These are phyloP conservation scores for Hypsibius dujardini DNA, from an alignment of 1,140 invertebrate species.

Conservation along the genomic window DNA sequence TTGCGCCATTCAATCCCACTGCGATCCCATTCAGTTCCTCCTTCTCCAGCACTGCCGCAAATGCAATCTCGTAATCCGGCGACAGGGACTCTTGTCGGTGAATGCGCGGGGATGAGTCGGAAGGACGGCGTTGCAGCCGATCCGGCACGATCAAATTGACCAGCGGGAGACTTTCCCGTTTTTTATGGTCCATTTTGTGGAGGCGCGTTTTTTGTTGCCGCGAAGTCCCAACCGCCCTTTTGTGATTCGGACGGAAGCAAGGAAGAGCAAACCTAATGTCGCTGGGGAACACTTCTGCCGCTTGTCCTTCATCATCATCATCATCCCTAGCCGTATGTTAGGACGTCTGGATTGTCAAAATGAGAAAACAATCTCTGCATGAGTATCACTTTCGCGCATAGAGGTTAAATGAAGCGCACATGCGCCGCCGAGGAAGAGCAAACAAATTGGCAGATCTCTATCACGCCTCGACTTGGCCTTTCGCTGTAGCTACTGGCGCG, in stretches of 20 bases:
- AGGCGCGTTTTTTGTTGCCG: not conserved
- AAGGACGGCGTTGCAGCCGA: not conserved
- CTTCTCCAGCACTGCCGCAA: not conserved
- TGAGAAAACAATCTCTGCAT: not conserved
- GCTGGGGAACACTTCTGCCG: not conserved
- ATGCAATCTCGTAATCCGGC: not conserved
- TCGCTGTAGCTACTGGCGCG: too few species aligned
- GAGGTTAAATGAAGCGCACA: not conserved
- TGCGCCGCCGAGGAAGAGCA: not conserved
- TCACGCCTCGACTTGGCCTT: not conserved
- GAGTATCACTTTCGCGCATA: too few species aligned
- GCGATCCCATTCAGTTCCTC: not conserved
- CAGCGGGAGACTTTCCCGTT: not conserved
- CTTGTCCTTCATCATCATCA: too few species aligned
- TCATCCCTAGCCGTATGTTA: not conserved
- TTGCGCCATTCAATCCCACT: not conserved
- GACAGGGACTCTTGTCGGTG: not conserved
- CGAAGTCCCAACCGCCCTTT: too few species aligned
- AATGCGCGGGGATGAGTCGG: not conserved
- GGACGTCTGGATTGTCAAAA: conserved; percentile 3
- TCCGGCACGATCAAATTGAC: not conserved
- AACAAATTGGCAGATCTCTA: not conserved
- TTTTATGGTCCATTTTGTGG: not conserved
- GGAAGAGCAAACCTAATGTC: not conserved
- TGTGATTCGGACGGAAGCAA: not conserved